These are phyloP conservation scores for Drosophila serrata DNA, from an alignment of 1,140 invertebrate species.

Conservation along the genomic window DNA sequence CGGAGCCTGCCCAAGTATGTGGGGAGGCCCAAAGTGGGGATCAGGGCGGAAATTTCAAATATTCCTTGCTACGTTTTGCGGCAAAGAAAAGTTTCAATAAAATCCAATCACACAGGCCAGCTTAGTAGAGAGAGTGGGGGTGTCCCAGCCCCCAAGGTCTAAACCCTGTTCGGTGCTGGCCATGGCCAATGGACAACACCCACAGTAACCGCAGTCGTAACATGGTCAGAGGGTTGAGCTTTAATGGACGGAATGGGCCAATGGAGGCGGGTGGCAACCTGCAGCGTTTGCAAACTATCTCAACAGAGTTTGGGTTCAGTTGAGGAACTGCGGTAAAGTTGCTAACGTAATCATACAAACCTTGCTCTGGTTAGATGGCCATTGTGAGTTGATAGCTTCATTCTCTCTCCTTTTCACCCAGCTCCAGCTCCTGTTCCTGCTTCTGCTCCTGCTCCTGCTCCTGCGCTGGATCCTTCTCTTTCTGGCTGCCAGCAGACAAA, in stretches of 20 bases:
- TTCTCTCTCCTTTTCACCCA: slow-evolving; percentile 21
- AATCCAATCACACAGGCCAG: slow-evolving; percentile 69
- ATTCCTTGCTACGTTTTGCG: slow-evolving; percentile 71
- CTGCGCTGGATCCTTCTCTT: slow-evolving; percentile 20
- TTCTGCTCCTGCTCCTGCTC: background rate
- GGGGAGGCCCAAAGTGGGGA: background rate
- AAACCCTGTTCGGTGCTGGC: slow-evolving; percentile 23
- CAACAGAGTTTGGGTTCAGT: slow-evolving; percentile 76
- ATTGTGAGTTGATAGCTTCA: slow-evolving; percentile 34
- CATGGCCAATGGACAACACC: slow-evolving; percentile 68
- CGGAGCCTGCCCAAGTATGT: background rate
- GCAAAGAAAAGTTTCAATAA: slow-evolving; percentile 82
- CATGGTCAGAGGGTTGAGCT: slow-evolving; percentile 24
- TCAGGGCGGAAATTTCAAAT: slow-evolving; percentile 61
- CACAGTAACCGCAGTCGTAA: slow-evolving; percentile 77
- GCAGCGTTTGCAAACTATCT: slow-evolving; percentile 77
- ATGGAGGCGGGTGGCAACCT: slow-evolving; percentile 22
- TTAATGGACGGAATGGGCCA: background rate
- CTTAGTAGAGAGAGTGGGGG: slow-evolving; percentile 52
- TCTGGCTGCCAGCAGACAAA: slow-evolving; percentile 58
- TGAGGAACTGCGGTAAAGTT: slow-evolving; percentile 82
- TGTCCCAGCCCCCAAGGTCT: slow-evolving; percentile 2
- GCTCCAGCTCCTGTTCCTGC: background rate
- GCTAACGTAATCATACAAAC: slow-evolving; percentile 82
- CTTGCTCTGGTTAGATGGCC: slow-evolving; percentile 64